Conservation (phyloP, 1,140 invertebrate genomes). For the Neocloeon triangulifer region DNA sequence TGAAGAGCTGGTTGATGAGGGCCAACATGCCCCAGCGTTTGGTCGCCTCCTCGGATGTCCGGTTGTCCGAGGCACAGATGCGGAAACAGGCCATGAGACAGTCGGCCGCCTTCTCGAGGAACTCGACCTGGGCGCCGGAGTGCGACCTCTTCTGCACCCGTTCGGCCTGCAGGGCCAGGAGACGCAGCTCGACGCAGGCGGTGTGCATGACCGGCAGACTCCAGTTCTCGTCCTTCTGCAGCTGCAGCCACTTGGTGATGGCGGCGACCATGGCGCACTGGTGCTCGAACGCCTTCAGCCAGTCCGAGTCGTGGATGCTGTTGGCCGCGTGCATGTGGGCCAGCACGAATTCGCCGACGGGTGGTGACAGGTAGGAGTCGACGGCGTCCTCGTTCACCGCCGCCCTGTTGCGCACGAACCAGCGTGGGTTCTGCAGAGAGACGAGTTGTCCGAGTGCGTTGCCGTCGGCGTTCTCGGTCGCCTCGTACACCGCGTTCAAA, state of each 20-base stretch:
- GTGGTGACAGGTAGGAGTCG: too few species aligned
- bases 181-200: constrained; percentile 67
- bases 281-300: constrained; percentile 48
- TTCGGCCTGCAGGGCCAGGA: constrained; percentile 62
- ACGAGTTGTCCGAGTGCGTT: too few species aligned
- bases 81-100: constrained; percentile 83
- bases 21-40: constrained; percentile 91
- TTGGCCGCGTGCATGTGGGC: too few species aligned
- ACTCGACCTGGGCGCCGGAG: constrained; percentile 41
- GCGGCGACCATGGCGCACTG: constrained; percentile 56
- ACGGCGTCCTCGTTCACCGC: too few species aligned
- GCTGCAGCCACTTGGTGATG: constrained; percentile 64
- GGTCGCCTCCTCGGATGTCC: constrained; percentile 65
- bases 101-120: constrained; percentile 84
- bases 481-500: too few species aligned
- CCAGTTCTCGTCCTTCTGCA: constrained; percentile 92
- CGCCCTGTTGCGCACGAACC: too few species aligned
- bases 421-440: too few species aligned
- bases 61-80: constrained; percentile 87
- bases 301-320: constrained; percentile 40
- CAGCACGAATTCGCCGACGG: too few species aligned
- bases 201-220: constrained; percentile 73
- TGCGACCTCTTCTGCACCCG: constrained; percentile 21
- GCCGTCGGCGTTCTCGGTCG: too few species aligned
- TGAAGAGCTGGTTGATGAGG: constrained; percentile 90